These are phyloP conservation scores for Callaeas wilsoni DNA, from an alignment of 2,113 vertebrate species.

Conservation along the genomic window DNA sequence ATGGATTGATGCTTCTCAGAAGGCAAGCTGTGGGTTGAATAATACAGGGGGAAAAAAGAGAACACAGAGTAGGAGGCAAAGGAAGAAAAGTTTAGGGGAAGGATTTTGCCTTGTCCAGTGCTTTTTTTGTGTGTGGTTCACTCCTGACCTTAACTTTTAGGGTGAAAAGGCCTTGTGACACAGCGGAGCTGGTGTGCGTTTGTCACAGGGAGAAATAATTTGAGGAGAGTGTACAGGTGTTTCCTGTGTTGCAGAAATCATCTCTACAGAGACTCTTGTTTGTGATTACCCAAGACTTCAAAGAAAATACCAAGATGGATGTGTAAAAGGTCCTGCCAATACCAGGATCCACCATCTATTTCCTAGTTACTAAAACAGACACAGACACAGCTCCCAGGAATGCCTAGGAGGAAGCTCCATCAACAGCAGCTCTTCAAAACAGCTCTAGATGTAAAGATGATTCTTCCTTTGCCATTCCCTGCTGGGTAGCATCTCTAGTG, in stretches of 20 bases:
- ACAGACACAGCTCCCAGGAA: neutral
- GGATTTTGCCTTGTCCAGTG: neutral
- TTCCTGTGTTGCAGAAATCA: slow-evolving; percentile 52
- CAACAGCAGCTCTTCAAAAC: neutral
- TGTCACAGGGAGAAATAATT: slow-evolving; percentile 2
- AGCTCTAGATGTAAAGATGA: neutral
- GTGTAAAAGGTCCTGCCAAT: neutral
- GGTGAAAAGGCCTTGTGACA: neutral
- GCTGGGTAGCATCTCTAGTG: neutral
- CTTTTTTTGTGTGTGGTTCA: neutral
- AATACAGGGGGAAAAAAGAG: neutral
- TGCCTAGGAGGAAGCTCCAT: neutral
- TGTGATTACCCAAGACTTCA: slow-evolving; percentile 42
- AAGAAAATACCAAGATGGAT: slow-evolving; percentile 27
- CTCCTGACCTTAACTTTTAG: neutral
- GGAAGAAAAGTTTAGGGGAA: neutral
- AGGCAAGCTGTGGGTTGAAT: neutral
- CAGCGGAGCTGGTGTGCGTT: neutral
- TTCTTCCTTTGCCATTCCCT: neutral
- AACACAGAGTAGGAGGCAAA: neutral
- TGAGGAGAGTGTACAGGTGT: slow-evolving; percentile 40
- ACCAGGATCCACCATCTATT: neutral
- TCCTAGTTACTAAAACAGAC: neutral
- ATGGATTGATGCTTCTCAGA: neutral
- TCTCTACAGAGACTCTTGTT: slow-evolving; percentile 13